phyloP scores from a whole-genome alignment of 2,888 invertebrate genomes.

The Fragum fragum region DNA sequence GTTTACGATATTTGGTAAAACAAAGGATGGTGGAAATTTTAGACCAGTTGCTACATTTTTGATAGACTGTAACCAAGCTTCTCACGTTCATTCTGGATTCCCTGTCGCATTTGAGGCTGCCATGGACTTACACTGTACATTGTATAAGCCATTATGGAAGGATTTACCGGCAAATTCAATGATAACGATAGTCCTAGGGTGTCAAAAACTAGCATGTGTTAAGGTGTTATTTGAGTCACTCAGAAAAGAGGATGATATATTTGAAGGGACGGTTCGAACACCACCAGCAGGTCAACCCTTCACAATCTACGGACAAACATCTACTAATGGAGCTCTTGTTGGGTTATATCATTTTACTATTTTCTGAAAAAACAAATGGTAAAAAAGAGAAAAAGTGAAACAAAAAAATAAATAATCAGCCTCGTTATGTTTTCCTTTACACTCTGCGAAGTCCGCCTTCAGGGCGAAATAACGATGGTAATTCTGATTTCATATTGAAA shows the following conservation, averaged over 20 bases:
- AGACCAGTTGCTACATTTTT: constrained; percentile 66
- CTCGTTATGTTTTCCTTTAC: too few species aligned
- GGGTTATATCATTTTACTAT: constrained; percentile 64
- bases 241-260: constrained; percentile 55
- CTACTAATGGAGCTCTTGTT: constrained; percentile 37
- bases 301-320: constrained; percentile 61
- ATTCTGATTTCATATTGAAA: too few species aligned
- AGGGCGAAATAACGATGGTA: too few species aligned
- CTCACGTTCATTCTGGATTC: constrained; percentile 65
- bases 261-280: constrained; percentile 61
- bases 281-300: constrained; percentile 63
- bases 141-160: constrained; percentile 65
- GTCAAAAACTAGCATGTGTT: constrained; percentile 44
- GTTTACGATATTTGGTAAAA: constrained; percentile 63
- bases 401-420: too few species aligned
- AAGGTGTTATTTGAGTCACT: constrained; percentile 47
- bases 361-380: constrained; percentile 37
- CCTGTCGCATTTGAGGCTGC: constrained; percentile 65
- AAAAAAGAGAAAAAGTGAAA: too few species aligned
- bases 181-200: constrained; percentile 53
- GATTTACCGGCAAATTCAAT: constrained; percentile 63
- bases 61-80: constrained; percentile 57
- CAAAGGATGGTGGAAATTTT: constrained; percentile 54
- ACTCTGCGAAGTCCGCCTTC: too few species aligned
- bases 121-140: constrained; percentile 53